Evolutionary conservation across 2,113 vertebrate genomes (phyloP).

Genomic region (Lycaon pictus): DNA sequence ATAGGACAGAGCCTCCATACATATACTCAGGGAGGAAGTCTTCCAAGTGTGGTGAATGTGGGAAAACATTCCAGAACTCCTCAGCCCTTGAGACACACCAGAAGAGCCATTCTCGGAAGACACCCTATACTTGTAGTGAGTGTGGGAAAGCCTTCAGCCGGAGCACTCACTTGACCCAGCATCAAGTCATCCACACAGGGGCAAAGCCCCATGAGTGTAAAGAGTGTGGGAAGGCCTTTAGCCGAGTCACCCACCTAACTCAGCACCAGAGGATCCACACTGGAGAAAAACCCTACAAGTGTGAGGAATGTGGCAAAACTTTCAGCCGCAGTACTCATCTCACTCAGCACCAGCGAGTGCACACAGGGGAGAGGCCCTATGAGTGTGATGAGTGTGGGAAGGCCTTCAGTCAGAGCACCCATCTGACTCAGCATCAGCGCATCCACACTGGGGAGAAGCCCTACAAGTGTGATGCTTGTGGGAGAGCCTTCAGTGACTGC

Average conservation of each 20-base stretch:
- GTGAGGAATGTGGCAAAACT: constrained; percentile 33
- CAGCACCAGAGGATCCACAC: constrained; percentile 43
- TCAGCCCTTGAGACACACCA: background rate
- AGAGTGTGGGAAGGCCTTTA: constrained; percentile 62
- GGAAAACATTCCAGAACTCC: background rate
- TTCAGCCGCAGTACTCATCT: constrained; percentile 41
- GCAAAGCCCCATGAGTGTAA: constrained; percentile 30
- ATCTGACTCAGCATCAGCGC: constrained; percentile 48
- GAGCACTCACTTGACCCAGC: constrained; percentile 59
- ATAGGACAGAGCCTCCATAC: background rate
- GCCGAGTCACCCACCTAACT: background rate
- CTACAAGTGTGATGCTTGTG: constrained; percentile 86
- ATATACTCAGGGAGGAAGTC: background rate
- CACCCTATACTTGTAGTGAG: background rate
- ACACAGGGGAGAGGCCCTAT: background rate
- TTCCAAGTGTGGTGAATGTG: background rate
- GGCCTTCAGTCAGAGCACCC: constrained; percentile 42
- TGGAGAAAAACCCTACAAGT: constrained; percentile 34
- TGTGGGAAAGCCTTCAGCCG: constrained; percentile 62
- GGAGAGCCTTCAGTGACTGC: constrained; percentile 90
- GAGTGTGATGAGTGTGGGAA: background rate
- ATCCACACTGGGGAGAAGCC: constrained; percentile 88
- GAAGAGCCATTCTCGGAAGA: constrained; percentile 48
- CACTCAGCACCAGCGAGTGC: constrained; percentile 1
- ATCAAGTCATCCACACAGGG: constrained; percentile 46